Evolutionary conservation across 2,888 invertebrate species (phyloP).

Genomic region (Plagiodera versicolora): DNA sequence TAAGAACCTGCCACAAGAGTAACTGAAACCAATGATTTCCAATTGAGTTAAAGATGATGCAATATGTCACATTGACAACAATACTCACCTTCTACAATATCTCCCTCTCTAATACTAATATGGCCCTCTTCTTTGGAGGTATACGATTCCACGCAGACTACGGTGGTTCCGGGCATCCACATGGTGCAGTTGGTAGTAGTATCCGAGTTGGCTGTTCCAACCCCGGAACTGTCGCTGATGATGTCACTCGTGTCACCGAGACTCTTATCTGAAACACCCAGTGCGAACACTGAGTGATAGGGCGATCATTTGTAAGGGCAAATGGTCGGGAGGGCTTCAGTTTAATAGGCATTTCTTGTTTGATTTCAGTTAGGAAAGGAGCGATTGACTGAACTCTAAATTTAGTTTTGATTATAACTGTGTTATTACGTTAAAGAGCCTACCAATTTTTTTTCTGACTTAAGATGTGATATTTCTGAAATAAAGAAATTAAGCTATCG

Average conservation of each 20-base stretch:
- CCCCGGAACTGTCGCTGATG: conserved; percentile 90
- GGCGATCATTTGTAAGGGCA: conserved; percentile 28
- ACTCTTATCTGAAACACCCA: conserved; percentile 78
- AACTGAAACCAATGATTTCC: no score
- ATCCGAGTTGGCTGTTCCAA: conserved; percentile 87
- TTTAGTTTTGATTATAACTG: no score
- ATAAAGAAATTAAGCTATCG: no score
- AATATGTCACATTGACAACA: no score
- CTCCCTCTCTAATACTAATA: conserved; percentile 81
- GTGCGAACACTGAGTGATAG: conserved; percentile 51
- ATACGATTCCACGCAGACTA: conserved; percentile 84
- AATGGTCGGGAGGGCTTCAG: conserved; percentile 13
- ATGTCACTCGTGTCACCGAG: conserved; percentile 88
- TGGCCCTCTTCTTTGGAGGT: conserved; percentile 74
- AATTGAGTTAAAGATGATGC: no score
- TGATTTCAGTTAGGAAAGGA: no score
- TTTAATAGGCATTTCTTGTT: background rate
- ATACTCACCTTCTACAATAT: conserved; percentile 81
- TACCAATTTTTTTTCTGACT: no score
- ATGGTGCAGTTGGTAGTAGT: conserved; percentile 69
- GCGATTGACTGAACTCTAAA: no score
- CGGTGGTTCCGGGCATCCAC: conserved; percentile 75
- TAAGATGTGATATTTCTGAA: no score
- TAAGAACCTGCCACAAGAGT: no score
- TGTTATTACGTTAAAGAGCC: no score